These are phyloP conservation scores for Apoda limacodes DNA, from an alignment of 2,888 invertebrate genomes.

Conservation along the genomic window DNA sequence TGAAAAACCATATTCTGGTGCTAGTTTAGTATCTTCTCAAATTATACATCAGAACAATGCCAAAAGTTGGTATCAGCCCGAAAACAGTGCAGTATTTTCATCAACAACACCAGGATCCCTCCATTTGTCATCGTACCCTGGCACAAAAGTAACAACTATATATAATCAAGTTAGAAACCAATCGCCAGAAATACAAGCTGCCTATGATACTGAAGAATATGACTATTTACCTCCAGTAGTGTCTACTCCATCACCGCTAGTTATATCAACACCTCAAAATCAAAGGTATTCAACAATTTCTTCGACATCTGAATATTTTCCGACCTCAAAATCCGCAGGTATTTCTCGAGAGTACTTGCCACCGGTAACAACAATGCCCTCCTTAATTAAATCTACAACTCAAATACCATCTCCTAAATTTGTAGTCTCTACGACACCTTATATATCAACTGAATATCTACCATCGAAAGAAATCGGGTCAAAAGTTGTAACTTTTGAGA, in stretches of 20 bases:
- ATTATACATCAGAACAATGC: constrained; percentile 38
- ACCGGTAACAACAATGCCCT: constrained; percentile 19
- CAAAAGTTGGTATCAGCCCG: constrained; percentile 29
- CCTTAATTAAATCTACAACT: constrained; percentile 34
- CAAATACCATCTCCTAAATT: constrained; percentile 31
- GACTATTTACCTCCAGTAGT: constrained; percentile 53
- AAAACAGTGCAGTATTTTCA: constrained; percentile 38
- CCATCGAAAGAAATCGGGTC: constrained; percentile 26
- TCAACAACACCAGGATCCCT: constrained; percentile 51
- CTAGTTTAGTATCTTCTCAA: constrained; percentile 54
- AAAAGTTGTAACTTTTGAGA: constrained; percentile 33
- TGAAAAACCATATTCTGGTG: constrained; percentile 44
- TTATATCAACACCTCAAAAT: constrained; percentile 39
- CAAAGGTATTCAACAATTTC: constrained; percentile 35
- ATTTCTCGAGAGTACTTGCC: too few species aligned
- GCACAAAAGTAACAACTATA: constrained; percentile 30
- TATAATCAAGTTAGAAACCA: constrained; percentile 42
- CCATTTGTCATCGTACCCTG: constrained; percentile 39
- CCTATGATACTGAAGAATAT: constrained; percentile 39
- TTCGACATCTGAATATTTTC: constrained; percentile 28
- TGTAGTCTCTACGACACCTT: constrained; percentile 33
- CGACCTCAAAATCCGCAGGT: constrained; percentile 11
- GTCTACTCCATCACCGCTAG: constrained; percentile 30
- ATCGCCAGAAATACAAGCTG: constrained; percentile 50
- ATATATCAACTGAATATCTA: constrained; percentile 34